phyloP scores from a whole-genome alignment of 2,113 vertebrate species.

The Apaloderma vittatum region DNA sequence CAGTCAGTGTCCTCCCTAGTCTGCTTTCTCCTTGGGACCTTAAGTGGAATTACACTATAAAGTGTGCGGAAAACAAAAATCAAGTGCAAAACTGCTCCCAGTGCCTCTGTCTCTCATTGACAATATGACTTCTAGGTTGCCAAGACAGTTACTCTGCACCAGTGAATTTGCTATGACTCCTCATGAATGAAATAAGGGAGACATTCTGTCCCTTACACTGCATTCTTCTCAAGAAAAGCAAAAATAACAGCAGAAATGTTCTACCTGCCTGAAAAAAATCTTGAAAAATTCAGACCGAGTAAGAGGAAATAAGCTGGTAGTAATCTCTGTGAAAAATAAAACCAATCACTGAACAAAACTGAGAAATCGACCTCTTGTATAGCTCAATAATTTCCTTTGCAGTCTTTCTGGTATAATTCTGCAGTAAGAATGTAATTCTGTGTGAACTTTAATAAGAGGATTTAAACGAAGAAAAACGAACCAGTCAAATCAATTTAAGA shows the following conservation, averaged over 20 bases:
- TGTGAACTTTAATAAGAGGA: not conserved
- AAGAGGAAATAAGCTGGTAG: not conserved
- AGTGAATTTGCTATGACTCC: not conserved
- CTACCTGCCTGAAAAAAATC: not conserved
- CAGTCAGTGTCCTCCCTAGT: not conserved
- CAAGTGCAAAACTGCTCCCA: not conserved
- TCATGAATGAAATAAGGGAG: not conserved
- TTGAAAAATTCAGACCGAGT: not conserved
- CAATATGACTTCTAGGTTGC: not conserved
- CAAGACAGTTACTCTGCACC: not conserved
- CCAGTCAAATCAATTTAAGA: not conserved
- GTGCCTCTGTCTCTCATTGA: not conserved
- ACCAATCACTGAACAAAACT: not conserved
- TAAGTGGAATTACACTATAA: not conserved
- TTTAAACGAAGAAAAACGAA: not conserved
- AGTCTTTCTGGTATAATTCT: not conserved
- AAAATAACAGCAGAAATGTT: not conserved
- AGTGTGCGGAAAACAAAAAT: not conserved
- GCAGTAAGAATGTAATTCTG: not conserved
- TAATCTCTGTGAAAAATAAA: conserved; percentile 1
- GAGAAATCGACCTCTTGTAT: not conserved
- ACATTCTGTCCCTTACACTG: not conserved
- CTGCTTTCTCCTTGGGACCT: not conserved
- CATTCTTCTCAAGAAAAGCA: not conserved
- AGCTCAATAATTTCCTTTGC: not conserved